Evolutionary conservation across 2,888 invertebrate genomes (phyloP), one percentile per base, ranked within the genome.

Genomic region (Catocala sponsa): DNA sequence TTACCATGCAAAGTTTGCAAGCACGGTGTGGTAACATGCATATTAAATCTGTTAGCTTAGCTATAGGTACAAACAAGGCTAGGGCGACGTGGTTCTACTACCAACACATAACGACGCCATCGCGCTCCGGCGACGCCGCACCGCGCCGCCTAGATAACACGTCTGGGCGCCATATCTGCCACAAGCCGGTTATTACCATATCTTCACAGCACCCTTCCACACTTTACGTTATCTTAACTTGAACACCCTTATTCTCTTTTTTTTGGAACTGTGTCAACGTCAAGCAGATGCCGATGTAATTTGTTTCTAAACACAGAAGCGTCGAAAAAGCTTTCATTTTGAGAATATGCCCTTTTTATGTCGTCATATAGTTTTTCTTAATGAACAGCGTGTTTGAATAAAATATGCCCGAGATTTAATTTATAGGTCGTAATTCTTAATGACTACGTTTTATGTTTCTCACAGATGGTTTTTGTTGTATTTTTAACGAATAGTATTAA

Each of bases 171-270:
- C 77, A 84, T 87, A 84, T 81, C 80, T 59, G 72, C 76, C 65
- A 59, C 82, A 64, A 76, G 68, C 74, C 71, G 66, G 79, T 73
- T 77, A 84, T 85, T 83, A 82, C 80, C 81, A 78, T 87, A 84
- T 83, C 83, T 83, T 72, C 74, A 76, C 57, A 59, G 66, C 66
- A 25, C 56, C 58, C 55, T 68, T 69, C 63, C 64, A 65, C 69
- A 42, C 38, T 38, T 44, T 56, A 54, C 50, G 43, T 55, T 70
- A 78, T 75, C 66, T 63, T 53, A 54, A 58, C 48, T 67, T 61
- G 57, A 58, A 50, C 53, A 47, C 62, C 63, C 25, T 62, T 51
- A 38, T 56, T 62, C 13, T 4, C 1, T 46, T 43, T 62, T 63
- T 38, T 58, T 50, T 15, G 32, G 33, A 50, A 59, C 13, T 41